These are phyloP conservation scores for Cyprinodon diabolis DNA, from an alignment of 2,797 vertebrate species.

Conservation along the genomic window DNA sequence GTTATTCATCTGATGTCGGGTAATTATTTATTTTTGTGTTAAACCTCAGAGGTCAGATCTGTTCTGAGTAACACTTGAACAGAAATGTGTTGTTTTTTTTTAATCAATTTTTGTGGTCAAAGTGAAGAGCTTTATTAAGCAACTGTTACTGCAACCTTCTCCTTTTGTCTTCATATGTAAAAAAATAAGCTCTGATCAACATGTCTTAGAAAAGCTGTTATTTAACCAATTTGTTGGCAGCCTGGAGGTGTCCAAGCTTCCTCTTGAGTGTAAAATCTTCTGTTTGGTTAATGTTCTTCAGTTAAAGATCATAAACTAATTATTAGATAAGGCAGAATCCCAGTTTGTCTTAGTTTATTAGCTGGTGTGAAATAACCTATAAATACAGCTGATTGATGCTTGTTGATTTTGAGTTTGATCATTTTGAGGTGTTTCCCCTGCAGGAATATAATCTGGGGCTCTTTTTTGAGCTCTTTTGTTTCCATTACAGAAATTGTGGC, in stretches of 20 bases:
- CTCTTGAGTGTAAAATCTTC: not conserved
- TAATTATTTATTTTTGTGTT: constrained; percentile 8
- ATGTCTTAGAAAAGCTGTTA: not conserved
- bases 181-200: not conserved
- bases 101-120: not conserved
- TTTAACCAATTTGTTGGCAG: not conserved
- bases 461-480: not conserved
- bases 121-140: not conserved
- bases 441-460: no score
- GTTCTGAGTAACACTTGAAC: not conserved
- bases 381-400: not conserved
- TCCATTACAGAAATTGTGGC: no score
- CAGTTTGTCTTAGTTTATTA: not conserved
- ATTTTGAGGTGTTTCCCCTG: not conserved
- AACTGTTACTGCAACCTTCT: not conserved
- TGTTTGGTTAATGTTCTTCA: not conserved
- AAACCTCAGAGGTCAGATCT: not conserved
- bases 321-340: not conserved
- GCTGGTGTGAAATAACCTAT: no score
- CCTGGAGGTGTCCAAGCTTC: not conserved
- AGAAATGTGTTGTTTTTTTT: constrained; percentile 9
- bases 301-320: not conserved
- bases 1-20: constrained; percentile 10
- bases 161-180: not conserved
- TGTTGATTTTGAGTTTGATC: not conserved